Percentiles rank a stretch among this genome's conserved stretches.
Conservation (phyloP, 2,113 vertebrate genomes). For the Halcyon malimbica region DNA sequence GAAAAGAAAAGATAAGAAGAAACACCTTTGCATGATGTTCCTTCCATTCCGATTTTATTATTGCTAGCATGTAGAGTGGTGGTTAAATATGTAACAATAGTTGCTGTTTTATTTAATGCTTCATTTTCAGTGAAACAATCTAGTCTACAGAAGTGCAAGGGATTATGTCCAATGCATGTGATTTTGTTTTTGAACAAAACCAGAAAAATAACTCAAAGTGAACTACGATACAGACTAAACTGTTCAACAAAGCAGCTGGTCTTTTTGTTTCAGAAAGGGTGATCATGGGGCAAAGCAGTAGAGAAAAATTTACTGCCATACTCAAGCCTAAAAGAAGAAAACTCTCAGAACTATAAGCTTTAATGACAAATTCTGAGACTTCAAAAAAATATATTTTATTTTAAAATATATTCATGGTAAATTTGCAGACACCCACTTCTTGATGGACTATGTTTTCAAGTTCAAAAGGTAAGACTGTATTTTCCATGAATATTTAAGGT, state of each 20-base stretch:
- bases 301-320: not conserved
- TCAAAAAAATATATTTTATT: not conserved
- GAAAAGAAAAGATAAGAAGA: not conserved
- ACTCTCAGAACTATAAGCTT: not conserved
- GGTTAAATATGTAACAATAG: not conserved
- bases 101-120: not conserved
- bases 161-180: fast-evolving
- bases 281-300: not conserved
- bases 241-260: not conserved
- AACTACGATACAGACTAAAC: not conserved
- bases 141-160: not conserved
- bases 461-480: not conserved
- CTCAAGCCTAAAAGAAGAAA: not conserved
- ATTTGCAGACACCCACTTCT: not conserved
- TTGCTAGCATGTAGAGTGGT: not conserved
- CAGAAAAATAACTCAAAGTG: not conserved
- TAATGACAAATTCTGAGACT: not conserved
- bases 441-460: not conserved
- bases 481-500: not conserved
- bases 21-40: not conserved
- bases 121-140: not conserved
- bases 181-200: not conserved
- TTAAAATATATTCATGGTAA: not conserved
- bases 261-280: not conserved
- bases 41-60: not conserved